Evolutionary conservation across 2,113 vertebrate genomes (phyloP).

Genomic region (Chloebia gouldiae): DNA sequence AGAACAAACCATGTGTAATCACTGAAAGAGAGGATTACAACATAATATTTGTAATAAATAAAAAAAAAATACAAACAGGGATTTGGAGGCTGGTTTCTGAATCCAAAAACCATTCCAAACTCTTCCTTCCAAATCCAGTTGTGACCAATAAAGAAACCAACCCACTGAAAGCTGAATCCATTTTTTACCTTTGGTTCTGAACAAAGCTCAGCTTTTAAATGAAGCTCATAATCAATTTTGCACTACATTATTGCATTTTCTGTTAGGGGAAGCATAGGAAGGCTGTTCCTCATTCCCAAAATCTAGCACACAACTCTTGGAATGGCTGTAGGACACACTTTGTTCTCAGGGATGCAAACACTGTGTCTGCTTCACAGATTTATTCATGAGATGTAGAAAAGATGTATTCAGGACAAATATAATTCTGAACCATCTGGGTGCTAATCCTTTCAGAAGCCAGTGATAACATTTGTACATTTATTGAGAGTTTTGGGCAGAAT

Average conservation of each 20-base stretch:
- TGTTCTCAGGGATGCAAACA: neutral
- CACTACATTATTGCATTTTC: neutral
- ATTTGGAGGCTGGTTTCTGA: neutral
- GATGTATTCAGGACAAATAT: slow-evolving; percentile 34
- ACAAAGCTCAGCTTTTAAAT: neutral
- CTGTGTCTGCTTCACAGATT: neutral
- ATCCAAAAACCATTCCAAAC: neutral
- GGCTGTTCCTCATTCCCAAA: neutral
- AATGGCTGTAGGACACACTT: slow-evolving; percentile 11
- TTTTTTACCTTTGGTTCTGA: neutral
- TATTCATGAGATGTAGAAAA: slow-evolving; percentile 53
- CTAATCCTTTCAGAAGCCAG: neutral
- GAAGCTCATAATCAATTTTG: neutral
- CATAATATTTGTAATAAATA: neutral
- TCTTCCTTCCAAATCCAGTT: neutral
- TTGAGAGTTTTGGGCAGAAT: neutral
- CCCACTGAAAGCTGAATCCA: neutral
- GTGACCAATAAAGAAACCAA: neutral
- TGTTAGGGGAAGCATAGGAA: neutral
- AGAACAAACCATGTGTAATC: neutral
- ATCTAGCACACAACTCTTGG: neutral
- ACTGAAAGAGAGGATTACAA: neutral
- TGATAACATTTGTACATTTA: neutral
- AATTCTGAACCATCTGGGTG: neutral
- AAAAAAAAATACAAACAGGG: neutral